Conservation (phyloP, 2,888 invertebrate species). For the Schizaphis graminum region DNA sequence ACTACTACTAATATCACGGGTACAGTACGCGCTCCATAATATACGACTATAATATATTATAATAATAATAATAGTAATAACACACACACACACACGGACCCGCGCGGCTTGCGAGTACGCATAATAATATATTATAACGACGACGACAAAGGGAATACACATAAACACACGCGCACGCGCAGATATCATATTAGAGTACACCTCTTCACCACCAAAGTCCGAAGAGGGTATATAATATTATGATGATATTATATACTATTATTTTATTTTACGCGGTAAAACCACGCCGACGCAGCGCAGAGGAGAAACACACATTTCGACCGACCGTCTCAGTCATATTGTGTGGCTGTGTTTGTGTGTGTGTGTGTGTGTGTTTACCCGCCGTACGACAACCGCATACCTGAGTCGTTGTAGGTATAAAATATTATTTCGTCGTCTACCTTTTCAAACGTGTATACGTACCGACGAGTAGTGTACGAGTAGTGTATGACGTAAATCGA, state of each 20-base stretch:
- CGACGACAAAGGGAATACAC: background rate
- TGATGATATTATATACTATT: background rate
- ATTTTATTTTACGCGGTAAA: background rate
- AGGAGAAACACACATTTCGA: background rate
- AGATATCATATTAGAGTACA: background rate
- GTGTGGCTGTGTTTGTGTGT: background rate
- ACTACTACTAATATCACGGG: background rate
- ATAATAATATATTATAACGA: background rate
- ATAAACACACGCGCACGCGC: background rate
- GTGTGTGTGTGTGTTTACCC: background rate
- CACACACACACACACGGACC: background rate
- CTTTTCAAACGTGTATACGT: background rate
- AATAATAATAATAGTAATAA: constrained; percentile 11
- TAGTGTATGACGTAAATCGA: constrained; percentile 31
- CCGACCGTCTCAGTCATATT: background rate
- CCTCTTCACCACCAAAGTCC: constrained; percentile 1
- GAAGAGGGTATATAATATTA: background rate
- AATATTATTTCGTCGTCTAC: constrained; percentile 2
- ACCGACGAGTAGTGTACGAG: background rate
- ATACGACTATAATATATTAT: constrained; percentile 2
- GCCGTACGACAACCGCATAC: constrained; percentile 17
- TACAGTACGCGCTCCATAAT: background rate
- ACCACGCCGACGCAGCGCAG: background rate
- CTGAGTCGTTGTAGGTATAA: background rate
- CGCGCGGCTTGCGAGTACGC: background rate